Base-by-base conservation (phyloP, 23 tunicate genomes). In the Ciona savignyi region DNA sequence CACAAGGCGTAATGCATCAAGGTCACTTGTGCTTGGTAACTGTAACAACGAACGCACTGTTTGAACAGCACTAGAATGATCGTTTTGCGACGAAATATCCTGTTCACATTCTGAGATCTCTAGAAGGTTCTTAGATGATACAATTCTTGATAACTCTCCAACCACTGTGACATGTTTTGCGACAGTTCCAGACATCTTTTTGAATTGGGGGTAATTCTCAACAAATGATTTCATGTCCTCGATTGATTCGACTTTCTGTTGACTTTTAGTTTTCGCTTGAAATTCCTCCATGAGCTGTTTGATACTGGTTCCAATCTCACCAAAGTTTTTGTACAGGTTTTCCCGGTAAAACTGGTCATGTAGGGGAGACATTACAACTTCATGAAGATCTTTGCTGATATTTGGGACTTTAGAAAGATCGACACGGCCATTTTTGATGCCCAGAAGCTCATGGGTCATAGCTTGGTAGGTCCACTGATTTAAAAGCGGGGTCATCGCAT, bases 381-480 rank as follows among this genome's bases (percentile, higher is more conserved):
- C 97, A 28, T 72, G 70, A 0, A 81, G 78, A 32, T 81, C 88
- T 60, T 80, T 72, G 20, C 74, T 73, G 2, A 89, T 76, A 0
- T 78, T 85, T 25, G 85, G 89, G 3, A 89, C 80, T 6, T 61
- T 25, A 27, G 95, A 78, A 11, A 94, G 69, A 66, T 94, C 90
- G 23, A 95, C 95, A 32, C 99, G 71, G 33, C 83, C 74, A 77
- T 95, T 95, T 29, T 72, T 72, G 24, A 95, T 88, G 6, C 93
- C 90, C 24, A 95, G 42, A 25, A 95, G 60, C 74, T 95, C 99
- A 74, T 95, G 99, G 24, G 94, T 77, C 99, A 95, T 95, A n/a
- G 99, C 99, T 70, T 95, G 89, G 75, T 95, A 95, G 11, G 99
- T 95, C 99, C 99, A 95, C 79, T 95, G 99, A 67, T 93, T 93